phyloP scores from a whole-genome alignment of 2,888 invertebrate genomes.

The Dorcus hopei region DNA sequence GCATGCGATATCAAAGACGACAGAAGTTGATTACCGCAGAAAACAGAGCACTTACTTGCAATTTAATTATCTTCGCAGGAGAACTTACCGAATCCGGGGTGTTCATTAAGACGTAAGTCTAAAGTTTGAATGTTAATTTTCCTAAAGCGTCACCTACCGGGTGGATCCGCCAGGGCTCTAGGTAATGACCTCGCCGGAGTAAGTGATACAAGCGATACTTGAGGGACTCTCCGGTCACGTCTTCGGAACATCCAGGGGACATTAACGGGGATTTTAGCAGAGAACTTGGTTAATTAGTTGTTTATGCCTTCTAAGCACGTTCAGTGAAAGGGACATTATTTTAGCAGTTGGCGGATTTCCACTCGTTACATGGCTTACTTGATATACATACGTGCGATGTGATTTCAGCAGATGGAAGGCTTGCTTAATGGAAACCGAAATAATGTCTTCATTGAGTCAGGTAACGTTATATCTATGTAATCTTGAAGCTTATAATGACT shows the following conservation, averaged over 20 bases:
- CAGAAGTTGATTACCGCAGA: no score
- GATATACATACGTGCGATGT: not conserved
- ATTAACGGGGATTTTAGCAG: conserved; percentile 37
- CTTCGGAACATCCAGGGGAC: conserved; percentile 36
- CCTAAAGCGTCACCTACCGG: conserved; percentile 1
- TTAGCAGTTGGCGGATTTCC: not conserved
- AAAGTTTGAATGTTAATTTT: conserved; percentile 11
- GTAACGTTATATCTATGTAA: no score
- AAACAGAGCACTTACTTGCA: no score
- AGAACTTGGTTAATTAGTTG: conserved; percentile 44
- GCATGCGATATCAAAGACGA: no score
- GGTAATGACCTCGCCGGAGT: conserved; percentile 28
- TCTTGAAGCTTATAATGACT: no score
- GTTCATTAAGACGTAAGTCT: not conserved
- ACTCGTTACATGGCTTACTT: no score
- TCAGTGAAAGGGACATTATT: conserved; percentile 15
- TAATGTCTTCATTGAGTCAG: not conserved
- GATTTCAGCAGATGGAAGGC: not conserved
- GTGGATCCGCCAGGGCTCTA: not conserved
- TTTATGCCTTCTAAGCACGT: conserved; percentile 37
- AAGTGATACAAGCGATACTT: conserved; percentile 49
- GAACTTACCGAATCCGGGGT: no score
- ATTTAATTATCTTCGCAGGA: no score
- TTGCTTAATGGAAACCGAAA: not conserved
- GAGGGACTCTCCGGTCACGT: conserved; percentile 40